These are phyloP conservation scores for Anoncus sp. DNA, from an alignment of 2,888 invertebrate genomes.

Conservation along the genomic window DNA sequence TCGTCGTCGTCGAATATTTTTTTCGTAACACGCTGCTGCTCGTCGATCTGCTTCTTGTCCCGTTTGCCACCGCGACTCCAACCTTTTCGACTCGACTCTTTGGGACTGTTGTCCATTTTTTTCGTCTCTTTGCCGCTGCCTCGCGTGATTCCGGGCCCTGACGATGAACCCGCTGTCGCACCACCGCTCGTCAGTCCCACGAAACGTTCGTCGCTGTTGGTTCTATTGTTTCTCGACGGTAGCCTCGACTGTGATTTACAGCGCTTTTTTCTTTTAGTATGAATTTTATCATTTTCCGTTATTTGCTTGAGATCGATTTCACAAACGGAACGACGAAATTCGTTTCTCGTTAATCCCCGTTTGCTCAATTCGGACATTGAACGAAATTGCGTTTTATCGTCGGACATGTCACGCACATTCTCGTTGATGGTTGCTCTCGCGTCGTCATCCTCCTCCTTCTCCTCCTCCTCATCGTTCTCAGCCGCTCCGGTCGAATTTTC, in stretches of 20 bases:
- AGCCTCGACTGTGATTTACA: slow-evolving; percentile 79
- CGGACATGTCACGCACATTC: slow-evolving; percentile 54
- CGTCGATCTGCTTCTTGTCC: too few species aligned
- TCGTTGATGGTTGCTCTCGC: too few species aligned
- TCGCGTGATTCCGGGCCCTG: neutral
- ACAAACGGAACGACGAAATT: slow-evolving; percentile 77
- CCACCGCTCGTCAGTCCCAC: too few species aligned
- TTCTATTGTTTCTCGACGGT: slow-evolving; percentile 66
- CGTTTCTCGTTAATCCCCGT: slow-evolving; percentile 72
- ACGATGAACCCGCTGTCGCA: slow-evolving; percentile 49
- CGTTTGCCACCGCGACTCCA: slow-evolving; percentile 71
- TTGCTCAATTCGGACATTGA: slow-evolving; percentile 76
- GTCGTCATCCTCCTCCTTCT: slow-evolving; percentile 68
- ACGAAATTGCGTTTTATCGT: slow-evolving; percentile 71
- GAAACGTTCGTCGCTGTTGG: slow-evolving; percentile 70
- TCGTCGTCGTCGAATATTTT: slow-evolving; percentile 33
- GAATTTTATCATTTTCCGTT: slow-evolving; percentile 74
- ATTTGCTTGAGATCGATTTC: slow-evolving; percentile 76
- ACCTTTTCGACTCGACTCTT: slow-evolving; percentile 60
- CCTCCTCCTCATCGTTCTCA: slow-evolving; percentile 64
- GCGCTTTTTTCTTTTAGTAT: slow-evolving; percentile 75
- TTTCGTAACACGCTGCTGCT: too few species aligned
- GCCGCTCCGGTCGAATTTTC: slow-evolving; percentile 65
- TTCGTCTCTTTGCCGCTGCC: neutral
- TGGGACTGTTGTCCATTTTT: slow-evolving; percentile 63